Evolutionary conservation across 64 coral and sea anemone species (phyloP), one percentile per base, ranked within the genome.

Genomic region (Dendronephthya gigantea): DNA sequence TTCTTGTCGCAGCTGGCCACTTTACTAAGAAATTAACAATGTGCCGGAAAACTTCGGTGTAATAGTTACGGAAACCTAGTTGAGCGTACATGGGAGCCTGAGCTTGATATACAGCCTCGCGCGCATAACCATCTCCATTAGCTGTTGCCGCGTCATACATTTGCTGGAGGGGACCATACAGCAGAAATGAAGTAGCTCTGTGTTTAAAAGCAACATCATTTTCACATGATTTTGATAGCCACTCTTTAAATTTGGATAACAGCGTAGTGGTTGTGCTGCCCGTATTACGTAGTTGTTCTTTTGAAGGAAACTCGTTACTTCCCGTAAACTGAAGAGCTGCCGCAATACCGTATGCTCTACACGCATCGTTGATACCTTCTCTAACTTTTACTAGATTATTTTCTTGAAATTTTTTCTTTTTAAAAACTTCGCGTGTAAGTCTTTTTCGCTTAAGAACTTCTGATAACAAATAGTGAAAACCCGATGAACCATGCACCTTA

Each of bases 371-470:
- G 68, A 74, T 74, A 25, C 19, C 68, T 35, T 74, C 68, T 74
- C 68, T 74, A 13, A 74, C 33, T 27, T 74, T 74, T 27, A 35
- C 33, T 35, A 74, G 33, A 27, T 74, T 74, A 29, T 74, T 74
- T 13, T 74, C 68, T 13, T 74, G 13, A 35, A 74, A 74, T 0
- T 74, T 74, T 35, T 74, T 74, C 2, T 74, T 74, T 27, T 74
- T 74, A 74, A 74, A 74, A 2, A 35, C 68, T 12, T 74, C 68
- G 22, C 31, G 22, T 19, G 14, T 86, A 6, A 90, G 48, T 82
- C 66, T 86, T 81, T 76, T 49, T 16, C 89, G 4, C 38, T 90
- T 90, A 69, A 90, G 36, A 30, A 90, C 75, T 34, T 84, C 45
- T 9, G 12, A 0, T 1, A 84, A 19, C 10, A 90, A 1, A 48